Conservation (phyloP, 2,888 invertebrate species). For the Uropetala carovei region DNA sequence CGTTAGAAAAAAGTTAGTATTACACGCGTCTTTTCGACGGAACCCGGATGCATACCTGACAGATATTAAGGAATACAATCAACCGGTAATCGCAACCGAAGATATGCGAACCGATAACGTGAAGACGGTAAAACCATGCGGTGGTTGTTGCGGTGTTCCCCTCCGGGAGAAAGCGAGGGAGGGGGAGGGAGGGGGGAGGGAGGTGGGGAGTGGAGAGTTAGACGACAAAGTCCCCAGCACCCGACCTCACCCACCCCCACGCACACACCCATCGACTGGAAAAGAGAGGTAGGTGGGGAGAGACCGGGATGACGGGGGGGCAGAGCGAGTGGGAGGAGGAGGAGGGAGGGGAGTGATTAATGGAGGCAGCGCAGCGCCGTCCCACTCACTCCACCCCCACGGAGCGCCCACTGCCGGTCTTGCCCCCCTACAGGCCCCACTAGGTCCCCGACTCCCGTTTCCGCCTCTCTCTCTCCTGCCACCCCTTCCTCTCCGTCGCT, state of each 20-base stretch:
- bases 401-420: not conserved
- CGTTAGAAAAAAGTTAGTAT: not conserved
- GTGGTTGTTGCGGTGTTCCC: not conserved
- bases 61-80: not conserved
- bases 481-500: not conserved
- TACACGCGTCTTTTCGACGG: not conserved
- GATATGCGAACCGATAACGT: not conserved
- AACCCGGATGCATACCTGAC: not conserved
- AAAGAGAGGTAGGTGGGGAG: not conserved
- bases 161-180: not conserved
- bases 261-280: too few relatives aligned
- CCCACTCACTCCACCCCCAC: constrained; percentile 33
- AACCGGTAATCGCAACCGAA: not conserved
- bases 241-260: too few relatives aligned
- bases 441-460: not conserved
- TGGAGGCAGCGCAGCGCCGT: constrained; percentile 43
- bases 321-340: not conserved
- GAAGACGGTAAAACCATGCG: not conserved
- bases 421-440: not conserved
- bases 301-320: not conserved
- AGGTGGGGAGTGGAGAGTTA: not conserved
- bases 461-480: not conserved
- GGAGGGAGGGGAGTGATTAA: constrained; percentile 45
- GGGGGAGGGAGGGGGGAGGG: not conserved
- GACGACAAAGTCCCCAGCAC: too few relatives aligned